These are phyloP conservation scores for Coelopa pilipes DNA, from an alignment of 2,888 invertebrate species.

Conservation along the genomic window DNA sequence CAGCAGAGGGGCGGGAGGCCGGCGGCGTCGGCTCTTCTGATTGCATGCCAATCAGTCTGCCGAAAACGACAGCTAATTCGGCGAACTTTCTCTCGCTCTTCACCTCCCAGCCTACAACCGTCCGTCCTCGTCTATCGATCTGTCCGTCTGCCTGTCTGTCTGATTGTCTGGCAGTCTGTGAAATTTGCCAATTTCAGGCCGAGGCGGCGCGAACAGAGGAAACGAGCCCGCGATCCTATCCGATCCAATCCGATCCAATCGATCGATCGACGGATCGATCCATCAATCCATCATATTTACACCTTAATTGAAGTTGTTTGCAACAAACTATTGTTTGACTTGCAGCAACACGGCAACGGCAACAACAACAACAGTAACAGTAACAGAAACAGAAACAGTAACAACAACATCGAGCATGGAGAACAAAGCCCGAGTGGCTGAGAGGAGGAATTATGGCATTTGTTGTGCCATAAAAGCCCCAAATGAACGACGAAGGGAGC, in stretches of 20 bases:
- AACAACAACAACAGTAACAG: neutral
- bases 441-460: constrained; percentile 11
- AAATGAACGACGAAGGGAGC: neutral
- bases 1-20: too few relatives aligned
- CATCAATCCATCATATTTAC: constrained; percentile 23
- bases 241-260: too few relatives aligned
- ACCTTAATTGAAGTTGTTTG: constrained; percentile 25
- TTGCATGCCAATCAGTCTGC: constrained; percentile 9
- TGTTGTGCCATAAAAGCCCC: constrained; percentile 25
- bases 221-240: too few relatives aligned
- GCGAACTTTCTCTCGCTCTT: neutral
- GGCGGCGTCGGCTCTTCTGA: neutral
- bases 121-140: neutral
- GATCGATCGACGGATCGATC: neutral
- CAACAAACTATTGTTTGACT: neutral
- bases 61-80: constrained; percentile 3
- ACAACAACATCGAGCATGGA: too few relatives aligned
- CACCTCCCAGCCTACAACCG: neutral
- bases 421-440: neutral
- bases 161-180: neutral
- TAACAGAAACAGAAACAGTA: too few relatives aligned
- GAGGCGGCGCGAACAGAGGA: too few relatives aligned
- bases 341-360: neutral
- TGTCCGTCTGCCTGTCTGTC: neutral
- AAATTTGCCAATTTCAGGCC: too few relatives aligned